Evolutionary conservation across 2,797 vertebrate genomes (phyloP).

Genomic region (Gymnodraco acuticeps): DNA sequence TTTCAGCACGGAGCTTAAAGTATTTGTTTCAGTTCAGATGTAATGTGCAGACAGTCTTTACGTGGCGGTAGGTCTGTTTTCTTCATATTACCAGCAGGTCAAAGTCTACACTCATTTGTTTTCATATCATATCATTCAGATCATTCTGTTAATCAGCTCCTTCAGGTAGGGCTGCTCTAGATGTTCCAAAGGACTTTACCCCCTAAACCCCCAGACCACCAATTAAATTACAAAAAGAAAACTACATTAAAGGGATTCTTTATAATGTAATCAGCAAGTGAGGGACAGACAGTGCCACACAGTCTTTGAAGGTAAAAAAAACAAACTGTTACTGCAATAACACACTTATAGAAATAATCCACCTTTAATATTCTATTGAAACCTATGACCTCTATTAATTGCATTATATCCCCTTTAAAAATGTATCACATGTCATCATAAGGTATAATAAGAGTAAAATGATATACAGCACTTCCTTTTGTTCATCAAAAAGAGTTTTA

Average conservation of each 20-base stretch:
- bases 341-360: too few species aligned
- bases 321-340: too few species aligned
- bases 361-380: background rate
- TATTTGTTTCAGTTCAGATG: background rate
- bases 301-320: too few species aligned
- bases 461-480: too few species aligned
- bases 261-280: too few species aligned
- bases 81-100: conserved; percentile 41
- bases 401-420: too few species aligned
- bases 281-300: too few species aligned
- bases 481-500: too few species aligned
- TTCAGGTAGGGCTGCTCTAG: background rate
- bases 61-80: background rate
- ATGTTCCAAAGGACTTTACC: background rate
- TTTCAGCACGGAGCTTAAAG: background rate
- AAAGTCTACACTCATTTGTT: conserved; percentile 23
- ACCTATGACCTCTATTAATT: background rate
- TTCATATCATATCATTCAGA: conserved; percentile 15
- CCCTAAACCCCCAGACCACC: background rate
- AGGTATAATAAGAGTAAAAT: too few species aligned
- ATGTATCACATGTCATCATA: too few species aligned
- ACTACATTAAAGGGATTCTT: too few species aligned
- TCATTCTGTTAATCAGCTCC: background rate
- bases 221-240: background rate
- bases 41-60: background rate